Base-by-base conservation (phyloP, 2,113 vertebrate species). In the Ciconia maguari region DNA sequence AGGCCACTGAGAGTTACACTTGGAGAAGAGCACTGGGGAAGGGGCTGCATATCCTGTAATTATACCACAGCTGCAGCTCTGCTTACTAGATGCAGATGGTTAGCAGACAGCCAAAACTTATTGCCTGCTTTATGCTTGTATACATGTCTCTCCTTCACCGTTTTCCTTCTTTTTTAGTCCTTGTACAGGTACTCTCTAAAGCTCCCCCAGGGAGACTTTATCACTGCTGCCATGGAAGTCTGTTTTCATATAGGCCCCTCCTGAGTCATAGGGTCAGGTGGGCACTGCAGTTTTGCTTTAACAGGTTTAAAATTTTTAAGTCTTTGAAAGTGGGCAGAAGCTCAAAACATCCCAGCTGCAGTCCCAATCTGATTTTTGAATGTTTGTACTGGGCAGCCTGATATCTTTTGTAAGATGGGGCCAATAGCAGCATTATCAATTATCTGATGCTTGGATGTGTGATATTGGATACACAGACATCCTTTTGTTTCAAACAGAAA, bases 171-270 rank as follows among this genome's bases (percentile, higher is more conserved):
- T 58, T 70, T 88, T 64, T 6, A 32, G 25, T 38, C 5, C 41
- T 61, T 76, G 27, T 5, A 34, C 19, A 49, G 4, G 4, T 44
- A 54, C 3, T 66, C 16, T 54, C 26, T 34, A 42, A 52, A 15
- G 4, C 4, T 85, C 1, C 8, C 22, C 7, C 12, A 46, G 13
- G 4, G 1, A 78, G 1, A 70, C 16, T 61, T 54, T 36, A 26
- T 32, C 15, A 65, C 7, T 83, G 20, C 6, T 71, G 8, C 46
- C 17, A 32, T 25, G 18, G 34, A 78, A 70, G 3, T 65, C 13
- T 51, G 0, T 85, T 71, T 80, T 80, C 42, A 60, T 10, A n/a
- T 2, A 13, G 14, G 6, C 7, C 36, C 7, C 11, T 70, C 17
- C n/a, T 19, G n/a, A 84, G 8, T 19, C 46, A 55, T 16, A 72